Percentiles rank a stretch among this genome's conserved stretches.
phyloP scores from a whole-genome alignment of 2,113 vertebrate species.

The Dicaeum eximium region DNA sequence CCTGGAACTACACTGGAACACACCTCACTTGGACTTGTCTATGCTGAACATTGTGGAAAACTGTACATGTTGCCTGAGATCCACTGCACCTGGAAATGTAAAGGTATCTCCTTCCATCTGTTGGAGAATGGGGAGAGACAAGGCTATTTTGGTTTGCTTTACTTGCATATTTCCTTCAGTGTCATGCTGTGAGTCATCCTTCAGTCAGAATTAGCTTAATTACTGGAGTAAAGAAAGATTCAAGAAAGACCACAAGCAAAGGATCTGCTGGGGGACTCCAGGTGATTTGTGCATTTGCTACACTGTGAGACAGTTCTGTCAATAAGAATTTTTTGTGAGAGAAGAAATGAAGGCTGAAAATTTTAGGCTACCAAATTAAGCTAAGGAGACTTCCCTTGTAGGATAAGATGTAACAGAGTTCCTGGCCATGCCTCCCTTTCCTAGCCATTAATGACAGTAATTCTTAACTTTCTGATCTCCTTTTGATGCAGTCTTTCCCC shows the following conservation, averaged over 20 bases:
- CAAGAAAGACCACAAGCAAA: background rate
- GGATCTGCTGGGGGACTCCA: background rate
- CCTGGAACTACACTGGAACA: background rate
- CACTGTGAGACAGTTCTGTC: background rate
- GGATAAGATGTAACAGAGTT: background rate
- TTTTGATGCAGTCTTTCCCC: background rate
- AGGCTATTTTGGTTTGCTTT: background rate
- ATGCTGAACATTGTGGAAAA: background rate
- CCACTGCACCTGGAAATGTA: background rate
- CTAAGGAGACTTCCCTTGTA: background rate
- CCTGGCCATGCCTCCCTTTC: background rate
- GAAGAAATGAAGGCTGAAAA: background rate
- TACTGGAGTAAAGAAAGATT: background rate
- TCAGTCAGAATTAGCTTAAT: background rate
- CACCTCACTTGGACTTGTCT: background rate
- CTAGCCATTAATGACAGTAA: background rate
- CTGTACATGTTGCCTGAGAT: background rate
- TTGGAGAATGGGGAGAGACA: background rate
- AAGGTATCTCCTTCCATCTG: background rate
- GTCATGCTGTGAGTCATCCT: background rate
- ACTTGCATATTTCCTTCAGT: background rate
- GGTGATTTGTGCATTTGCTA: background rate
- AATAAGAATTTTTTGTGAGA: background rate
- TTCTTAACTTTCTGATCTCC: background rate
- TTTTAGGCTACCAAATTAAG: background rate